These are phyloP conservation scores for Platerodrilus igneus DNA, from an alignment of 2,888 invertebrate genomes.

Conservation along the genomic window DNA sequence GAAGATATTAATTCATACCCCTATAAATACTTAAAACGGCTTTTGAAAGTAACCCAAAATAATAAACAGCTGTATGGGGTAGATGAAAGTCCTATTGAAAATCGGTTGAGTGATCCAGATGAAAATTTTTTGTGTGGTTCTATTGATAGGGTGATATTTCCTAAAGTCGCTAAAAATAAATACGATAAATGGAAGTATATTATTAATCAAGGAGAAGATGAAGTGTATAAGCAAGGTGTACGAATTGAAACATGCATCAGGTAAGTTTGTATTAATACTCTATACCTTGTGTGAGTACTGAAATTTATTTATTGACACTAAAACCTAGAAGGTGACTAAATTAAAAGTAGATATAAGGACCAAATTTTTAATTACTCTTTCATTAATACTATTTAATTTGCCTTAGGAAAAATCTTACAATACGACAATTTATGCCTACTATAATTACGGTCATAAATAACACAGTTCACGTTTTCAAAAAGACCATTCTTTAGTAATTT, in stretches of 20 bases:
- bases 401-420: too few species aligned
- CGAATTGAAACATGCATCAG: slow-evolving; percentile 64
- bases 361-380: too few species aligned
- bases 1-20: slow-evolving; percentile 49
- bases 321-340: too few species aligned
- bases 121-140: slow-evolving; percentile 37
- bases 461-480: too few species aligned
- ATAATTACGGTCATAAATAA: too few species aligned
- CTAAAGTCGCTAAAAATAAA: slow-evolving; percentile 57
- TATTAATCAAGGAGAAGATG: slow-evolving; percentile 59
- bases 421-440: too few species aligned
- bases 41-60: slow-evolving; percentile 34
- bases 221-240: slow-evolving; percentile 60
- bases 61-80: slow-evolving; percentile 31
- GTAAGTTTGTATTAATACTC: slow-evolving; percentile 53
- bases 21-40: slow-evolving; percentile 38
- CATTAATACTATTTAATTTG: too few species aligned
- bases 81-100: slow-evolving; percentile 32
- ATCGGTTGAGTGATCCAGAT: slow-evolving; percentile 34
- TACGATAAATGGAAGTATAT: slow-evolving; percentile 65
- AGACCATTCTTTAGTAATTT: too few species aligned
- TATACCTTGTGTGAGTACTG: too few species aligned
- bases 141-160: slow-evolving; percentile 54
- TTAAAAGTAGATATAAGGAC: too few species aligned
- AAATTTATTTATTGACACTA: too few species aligned